phyloP scores from a whole-genome alignment of 1,140 invertebrate species.

The Acromyrmex echinatior region DNA sequence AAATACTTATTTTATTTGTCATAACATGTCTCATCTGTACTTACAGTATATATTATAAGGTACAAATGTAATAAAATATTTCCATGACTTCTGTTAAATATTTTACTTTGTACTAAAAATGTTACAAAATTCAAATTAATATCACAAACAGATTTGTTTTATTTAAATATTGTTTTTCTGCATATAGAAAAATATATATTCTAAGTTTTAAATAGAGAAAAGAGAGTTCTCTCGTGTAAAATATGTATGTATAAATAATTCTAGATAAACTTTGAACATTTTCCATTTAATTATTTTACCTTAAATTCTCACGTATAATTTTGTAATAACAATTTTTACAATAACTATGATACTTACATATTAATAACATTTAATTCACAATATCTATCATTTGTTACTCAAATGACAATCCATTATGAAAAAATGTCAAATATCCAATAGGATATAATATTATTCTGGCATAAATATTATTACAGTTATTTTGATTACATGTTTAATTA shows the following conservation, averaged over 20 bases:
- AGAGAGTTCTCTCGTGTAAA: too few species aligned
- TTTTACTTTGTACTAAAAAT: constrained; percentile 1
- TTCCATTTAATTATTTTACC: neutral
- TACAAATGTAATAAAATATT: neutral
- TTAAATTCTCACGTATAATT: neutral
- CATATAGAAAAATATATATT: neutral
- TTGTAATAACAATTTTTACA: neutral
- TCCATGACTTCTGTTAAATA: neutral
- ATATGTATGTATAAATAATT: neutral
- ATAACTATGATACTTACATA: neutral
- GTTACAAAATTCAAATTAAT: neutral
- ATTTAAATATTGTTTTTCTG: neutral
- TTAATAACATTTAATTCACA: neutral
- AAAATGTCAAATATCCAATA: neutral
- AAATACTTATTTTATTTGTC: constrained; percentile 39
- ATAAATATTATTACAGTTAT: constrained; percentile 16
- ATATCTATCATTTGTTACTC: neutral
- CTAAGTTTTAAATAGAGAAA: neutral
- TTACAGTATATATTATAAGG: too few species aligned
- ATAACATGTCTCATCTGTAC: neutral
- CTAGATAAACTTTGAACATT: neutral
- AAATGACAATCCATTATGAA: neutral
- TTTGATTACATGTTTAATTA: constrained; percentile 65
- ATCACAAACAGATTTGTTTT: neutral
- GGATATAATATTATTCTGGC: neutral